Conservation (phyloP, 2,797 vertebrate species). For the Falco biarmicus region DNA sequence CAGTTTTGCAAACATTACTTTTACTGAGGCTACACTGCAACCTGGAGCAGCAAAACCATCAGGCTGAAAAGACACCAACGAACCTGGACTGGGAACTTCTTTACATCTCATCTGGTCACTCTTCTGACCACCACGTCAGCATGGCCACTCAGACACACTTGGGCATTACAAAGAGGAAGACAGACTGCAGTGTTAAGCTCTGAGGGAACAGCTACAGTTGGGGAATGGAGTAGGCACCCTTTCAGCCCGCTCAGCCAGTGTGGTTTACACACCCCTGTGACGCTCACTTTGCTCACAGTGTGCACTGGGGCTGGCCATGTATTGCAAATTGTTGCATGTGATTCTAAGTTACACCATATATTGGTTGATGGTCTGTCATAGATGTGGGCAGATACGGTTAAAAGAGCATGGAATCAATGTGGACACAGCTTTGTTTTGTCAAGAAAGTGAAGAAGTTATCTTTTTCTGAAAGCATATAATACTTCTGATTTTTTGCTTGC, state of each 20-base stretch:
- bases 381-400: neutral
- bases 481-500: neutral
- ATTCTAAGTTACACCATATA: neutral
- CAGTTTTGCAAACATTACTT: neutral
- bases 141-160: neutral
- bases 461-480: neutral
- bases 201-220: neutral
- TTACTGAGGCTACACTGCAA: neutral
- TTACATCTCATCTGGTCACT: neutral
- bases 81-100: neutral
- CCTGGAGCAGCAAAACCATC: neutral
- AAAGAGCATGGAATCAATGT: neutral
- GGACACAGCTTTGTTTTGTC: neutral
- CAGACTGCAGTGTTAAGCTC: neutral
- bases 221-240: neutral
- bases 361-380: neutral
- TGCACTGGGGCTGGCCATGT: fast-evolving
- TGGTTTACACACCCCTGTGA: fast-evolving
- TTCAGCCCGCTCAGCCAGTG: neutral
- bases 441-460: neutral
- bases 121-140: neutral
- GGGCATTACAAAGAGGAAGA: neutral
- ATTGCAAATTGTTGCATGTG: neutral
- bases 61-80: neutral
- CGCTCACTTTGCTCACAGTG: too few species aligned